Base-by-base conservation (phyloP, 2,888 invertebrate genomes). In the Philopedon plagiatum region DNA sequence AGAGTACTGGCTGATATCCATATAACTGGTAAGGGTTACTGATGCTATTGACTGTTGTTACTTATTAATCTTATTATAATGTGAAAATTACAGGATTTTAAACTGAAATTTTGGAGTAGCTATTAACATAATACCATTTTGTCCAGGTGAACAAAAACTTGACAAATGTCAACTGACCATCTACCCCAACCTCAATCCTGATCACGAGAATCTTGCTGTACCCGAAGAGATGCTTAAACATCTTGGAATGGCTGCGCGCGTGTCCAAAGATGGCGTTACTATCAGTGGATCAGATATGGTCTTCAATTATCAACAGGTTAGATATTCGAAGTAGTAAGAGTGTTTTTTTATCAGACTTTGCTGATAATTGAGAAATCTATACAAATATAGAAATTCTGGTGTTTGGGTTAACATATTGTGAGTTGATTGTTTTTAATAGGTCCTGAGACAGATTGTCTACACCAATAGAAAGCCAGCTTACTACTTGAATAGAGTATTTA, bases 391-490 rank as follows among this genome's bases (percentile, higher is more conserved):
- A n/a, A n/a, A n/a, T n/a, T n/a, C n/a, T n/a, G n/a, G n/a, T n/a
- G n/a, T n/a, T n/a, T n/a, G n/a, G n/a, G n/a, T n/a, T n/a, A n/a
- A n/a, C n/a, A n/a, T n/a, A n/a, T n/a, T n/a, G n/a, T n/a, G n/a
- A n/a, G n/a, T n/a, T n/a, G n/a, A n/a, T n/a, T n/a, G n/a, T n/a
- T n/a, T 46, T 7, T 67, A 39, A 44, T 75, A 79, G 74, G 91
- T 93, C 49, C 87, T 96, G 57, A 89, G 93, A 29, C 91, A 93
- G 81, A 92, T 97, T 75, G 93, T 94, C 78, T 99, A 99, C 87
- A 96, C 95, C 84, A 98, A 99, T 88, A 94, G 94, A 81, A 96
- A 98, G 83, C 98, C 98, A 2, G 97, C 97, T 8, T 97, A 97
- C 85, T 97, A 97, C 85, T 88, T 98, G 76, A 97, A 97, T 87